phyloP scores from a whole-genome alignment of 2,888 invertebrate species.

The Epinotia bilunana region DNA sequence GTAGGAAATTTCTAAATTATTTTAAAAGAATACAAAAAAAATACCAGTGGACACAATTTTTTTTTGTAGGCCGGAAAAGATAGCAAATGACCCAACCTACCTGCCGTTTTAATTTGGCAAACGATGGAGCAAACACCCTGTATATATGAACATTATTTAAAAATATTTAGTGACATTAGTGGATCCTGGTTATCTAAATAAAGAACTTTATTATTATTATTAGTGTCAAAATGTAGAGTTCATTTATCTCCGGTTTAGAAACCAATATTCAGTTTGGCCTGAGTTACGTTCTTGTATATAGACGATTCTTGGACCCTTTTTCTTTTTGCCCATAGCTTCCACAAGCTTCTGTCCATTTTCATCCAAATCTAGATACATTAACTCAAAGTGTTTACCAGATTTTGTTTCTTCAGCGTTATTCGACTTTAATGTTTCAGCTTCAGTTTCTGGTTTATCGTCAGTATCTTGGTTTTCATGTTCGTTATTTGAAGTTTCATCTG shows the following conservation, averaged over 20 bases:
- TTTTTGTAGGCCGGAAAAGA: no score
- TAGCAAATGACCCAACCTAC: no score
- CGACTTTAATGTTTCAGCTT: not conserved
- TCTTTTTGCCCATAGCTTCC: slow-evolving; percentile 9
- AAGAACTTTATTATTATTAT: no score
- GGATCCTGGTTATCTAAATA: no score
- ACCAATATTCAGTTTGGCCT: slow-evolving; percentile 29
- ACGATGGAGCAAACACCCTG: no score
- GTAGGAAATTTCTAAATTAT: no score
- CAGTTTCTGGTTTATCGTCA: not conserved
- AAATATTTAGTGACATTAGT: no score
- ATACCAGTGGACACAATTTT: no score
- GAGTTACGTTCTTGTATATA: slow-evolving; percentile 23
- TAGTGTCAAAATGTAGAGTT: no score
- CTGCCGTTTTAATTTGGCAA: no score
- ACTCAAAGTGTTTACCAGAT: not conserved
- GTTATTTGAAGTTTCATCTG: not conserved
- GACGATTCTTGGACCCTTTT: slow-evolving; percentile 7
- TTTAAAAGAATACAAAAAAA: no score
- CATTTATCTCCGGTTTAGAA: slow-evolving; percentile 12
- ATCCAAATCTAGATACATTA: slow-evolving; percentile 30
- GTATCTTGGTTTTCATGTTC: not conserved
- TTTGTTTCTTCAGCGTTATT: not conserved
- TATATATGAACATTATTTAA: no score
- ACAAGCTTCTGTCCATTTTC: slow-evolving; percentile 30